Evolutionary conservation across 1,140 invertebrate species (phyloP).

Genomic region (Rhyacophila brunnea): DNA sequence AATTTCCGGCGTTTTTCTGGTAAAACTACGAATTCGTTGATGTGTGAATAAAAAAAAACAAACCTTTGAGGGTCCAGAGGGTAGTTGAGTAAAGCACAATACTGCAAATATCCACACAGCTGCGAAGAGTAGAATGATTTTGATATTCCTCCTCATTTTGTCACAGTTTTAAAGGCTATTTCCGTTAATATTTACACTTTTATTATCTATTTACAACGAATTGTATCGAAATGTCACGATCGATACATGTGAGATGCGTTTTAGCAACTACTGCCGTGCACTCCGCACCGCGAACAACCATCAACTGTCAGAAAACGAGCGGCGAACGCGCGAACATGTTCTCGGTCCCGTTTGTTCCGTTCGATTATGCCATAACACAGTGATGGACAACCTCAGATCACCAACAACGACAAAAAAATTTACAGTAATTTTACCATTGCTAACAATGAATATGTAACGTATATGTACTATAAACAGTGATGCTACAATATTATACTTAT

Average conservation of each 20-base stretch:
- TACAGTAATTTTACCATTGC: too few species aligned
- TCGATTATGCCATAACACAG: constrained; percentile 9
- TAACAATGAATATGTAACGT: too few species aligned
- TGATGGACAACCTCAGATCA: too few species aligned
- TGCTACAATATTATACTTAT: too few species aligned
- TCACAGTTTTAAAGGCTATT: constrained; percentile 2
- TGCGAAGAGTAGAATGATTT: constrained; percentile 26
- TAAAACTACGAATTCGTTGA: too few species aligned
- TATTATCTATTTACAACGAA: constrained; percentile 9
- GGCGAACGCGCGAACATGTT: too few species aligned
- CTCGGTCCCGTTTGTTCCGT: neutral
- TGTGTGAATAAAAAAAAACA: constrained; percentile 5
- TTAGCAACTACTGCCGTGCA: constrained; percentile 14
- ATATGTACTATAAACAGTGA: too few species aligned
- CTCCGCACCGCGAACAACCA: constrained; percentile 23
- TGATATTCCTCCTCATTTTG: constrained; percentile 30
- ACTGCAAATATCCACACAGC: constrained; percentile 31
- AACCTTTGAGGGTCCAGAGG: constrained; percentile 28
- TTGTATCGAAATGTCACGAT: constrained; percentile 19
- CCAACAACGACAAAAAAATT: too few species aligned
- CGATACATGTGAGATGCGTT: constrained; percentile 17
- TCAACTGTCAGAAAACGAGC: constrained; percentile 9
- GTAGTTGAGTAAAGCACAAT: constrained; percentile 31
- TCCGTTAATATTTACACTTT: neutral
- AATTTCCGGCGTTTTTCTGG: too few species aligned